Evolutionary conservation across 2,113 vertebrate genomes (phyloP).

Genomic region (Semnornis frantzii): DNA sequence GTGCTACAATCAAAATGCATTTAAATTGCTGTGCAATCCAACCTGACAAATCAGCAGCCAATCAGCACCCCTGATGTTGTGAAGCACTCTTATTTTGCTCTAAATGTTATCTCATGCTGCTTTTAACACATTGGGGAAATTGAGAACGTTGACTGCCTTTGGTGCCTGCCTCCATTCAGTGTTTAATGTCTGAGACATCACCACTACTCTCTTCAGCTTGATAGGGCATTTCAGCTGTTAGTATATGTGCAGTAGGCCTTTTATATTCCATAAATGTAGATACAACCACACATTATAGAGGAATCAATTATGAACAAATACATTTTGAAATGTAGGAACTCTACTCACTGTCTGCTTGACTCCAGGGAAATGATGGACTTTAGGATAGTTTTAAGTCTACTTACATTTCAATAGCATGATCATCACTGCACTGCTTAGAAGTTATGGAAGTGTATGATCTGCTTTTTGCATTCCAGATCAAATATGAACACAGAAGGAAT

Average conservation of each 20-base stretch:
- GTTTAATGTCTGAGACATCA: constrained; percentile 13
- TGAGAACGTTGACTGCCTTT: constrained; percentile 39
- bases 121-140: constrained; percentile 42
- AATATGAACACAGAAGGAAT: neutral
- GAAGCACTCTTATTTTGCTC: constrained; percentile 44
- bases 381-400: neutral
- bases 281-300: neutral
- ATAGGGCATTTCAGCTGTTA: neutral
- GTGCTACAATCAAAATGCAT: constrained; percentile 41
- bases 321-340: neutral
- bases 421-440: neutral
- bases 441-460: neutral
- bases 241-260: neutral
- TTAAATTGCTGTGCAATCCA: constrained; percentile 46
- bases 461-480: neutral
- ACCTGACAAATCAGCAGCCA: constrained; percentile 57
- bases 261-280: neutral
- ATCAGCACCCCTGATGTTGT: constrained; percentile 52
- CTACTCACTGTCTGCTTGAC: neutral
- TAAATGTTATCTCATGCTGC: constrained; percentile 45
- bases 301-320: neutral
- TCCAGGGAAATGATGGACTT: neutral
- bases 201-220: neutral
- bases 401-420: neutral
- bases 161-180: neutral